A percentile compares a stretch with the other conserved stretches of the same genome.
Evolutionary conservation across 2,888 invertebrate species (phyloP).

Genomic region (Elmis aenea): DNA sequence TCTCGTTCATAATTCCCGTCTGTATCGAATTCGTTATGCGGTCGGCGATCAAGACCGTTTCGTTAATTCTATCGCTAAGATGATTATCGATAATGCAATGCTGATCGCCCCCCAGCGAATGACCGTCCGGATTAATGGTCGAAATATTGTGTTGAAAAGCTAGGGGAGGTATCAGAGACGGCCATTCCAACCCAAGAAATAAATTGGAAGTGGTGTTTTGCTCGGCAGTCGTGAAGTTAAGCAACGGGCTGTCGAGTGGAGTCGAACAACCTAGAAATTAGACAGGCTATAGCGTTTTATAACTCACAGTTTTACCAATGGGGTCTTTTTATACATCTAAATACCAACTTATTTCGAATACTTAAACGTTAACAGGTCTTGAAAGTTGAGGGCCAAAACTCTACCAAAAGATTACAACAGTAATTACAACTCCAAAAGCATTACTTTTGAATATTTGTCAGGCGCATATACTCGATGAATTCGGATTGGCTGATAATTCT

Average conservation of each 20-base stretch:
- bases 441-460: too few relatives aligned
- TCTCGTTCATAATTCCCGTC: conserved; percentile 32
- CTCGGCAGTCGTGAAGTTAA: conserved; percentile 32
- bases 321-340: too few relatives aligned
- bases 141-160: conserved; percentile 27
- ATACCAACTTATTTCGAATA: too few relatives aligned
- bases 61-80: conserved; percentile 28
- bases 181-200: conserved; percentile 44
- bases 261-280: conserved; percentile 34
- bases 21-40: conserved; percentile 32
- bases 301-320: conserved; percentile 1
- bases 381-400: too few relatives aligned
- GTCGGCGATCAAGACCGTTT: conserved; percentile 41
- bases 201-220: conserved; percentile 32
- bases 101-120: neutral
- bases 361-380: too few relatives aligned
- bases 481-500: too few relatives aligned
- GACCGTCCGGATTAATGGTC: conserved; percentile 10
- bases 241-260: conserved; percentile 36
- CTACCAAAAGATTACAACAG: too few relatives aligned
- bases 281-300: neutral
- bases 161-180: conserved; percentile 33
- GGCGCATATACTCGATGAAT: too few relatives aligned
- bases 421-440: too few relatives aligned
- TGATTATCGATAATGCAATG: conserved; percentile 4